Base-by-base conservation (phyloP, 2,113 vertebrate genomes). In the Ciconia boyciana region DNA sequence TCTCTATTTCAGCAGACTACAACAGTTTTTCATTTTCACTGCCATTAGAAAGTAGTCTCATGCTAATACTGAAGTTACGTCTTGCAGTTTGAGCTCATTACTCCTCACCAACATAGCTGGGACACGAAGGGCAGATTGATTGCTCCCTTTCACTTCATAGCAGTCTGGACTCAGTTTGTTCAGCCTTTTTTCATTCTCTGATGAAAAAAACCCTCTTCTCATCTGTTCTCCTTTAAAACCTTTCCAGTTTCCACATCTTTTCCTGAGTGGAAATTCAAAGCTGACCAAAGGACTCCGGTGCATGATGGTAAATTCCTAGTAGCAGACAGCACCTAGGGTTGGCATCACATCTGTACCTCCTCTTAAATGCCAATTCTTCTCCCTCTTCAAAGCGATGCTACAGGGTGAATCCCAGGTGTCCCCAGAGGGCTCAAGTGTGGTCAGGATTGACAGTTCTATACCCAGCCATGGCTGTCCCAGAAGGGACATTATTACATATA, bases 391-490 rank as follows among this genome's bases (percentile, higher is more conserved):
- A 62, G 12, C 8, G 61, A 69, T 22, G 31, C 48, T 46, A 55
- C 24, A 21, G 11, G 24, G 31, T 28, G 41, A 85, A 85, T 57
- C 31, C 26, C 44, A 11, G 26, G 21, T 39, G 32, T 32, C 48
- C 61, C 28, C 36, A 25, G 1, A 5, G 21, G 44, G 13, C 48
- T 55, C 66, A 60, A 1, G 65, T 2, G 9, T 0, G 0, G 12
- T 29, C 25, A 34, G n/a, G 52, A 32, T 0, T 12, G 65, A 4
- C 24, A 49, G 39, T 49, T 76, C 31, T 31, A 5, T 31, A n/a
- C 9, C 3, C 32, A 41, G 0, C 1, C 2, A 13, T 6, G 28
- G 24, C 39, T 62, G 14, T 29, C 24, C 8, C 3, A 21, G 52
- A 14, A 22, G 20, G 16, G 49, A 31, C 39, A 39, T 39, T 39